Conservation (phyloP, 2,797 vertebrate genomes). For the Heliangelus exortis region DNA sequence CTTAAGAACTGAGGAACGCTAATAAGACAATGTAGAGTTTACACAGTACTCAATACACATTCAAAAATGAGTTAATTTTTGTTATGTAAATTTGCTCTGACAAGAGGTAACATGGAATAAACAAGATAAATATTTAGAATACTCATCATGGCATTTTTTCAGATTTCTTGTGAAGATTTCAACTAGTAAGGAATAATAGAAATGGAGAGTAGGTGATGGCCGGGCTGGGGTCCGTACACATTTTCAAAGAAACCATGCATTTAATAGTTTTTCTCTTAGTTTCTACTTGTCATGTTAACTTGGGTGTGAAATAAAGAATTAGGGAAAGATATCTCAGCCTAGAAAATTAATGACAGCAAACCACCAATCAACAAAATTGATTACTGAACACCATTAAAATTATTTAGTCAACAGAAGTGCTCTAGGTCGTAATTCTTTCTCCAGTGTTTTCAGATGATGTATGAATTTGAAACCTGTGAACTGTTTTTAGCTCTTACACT, state of each 20-base stretch:
- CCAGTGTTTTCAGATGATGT: not conserved
- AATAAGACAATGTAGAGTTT: not conserved
- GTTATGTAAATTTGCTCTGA: not conserved
- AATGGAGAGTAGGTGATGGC: fast-evolving
- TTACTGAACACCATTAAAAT: not conserved
- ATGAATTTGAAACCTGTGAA: fast-evolving
- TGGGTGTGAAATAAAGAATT: not conserved
- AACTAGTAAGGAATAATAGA: not conserved
- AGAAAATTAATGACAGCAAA: not conserved
- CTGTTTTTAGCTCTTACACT: not conserved
- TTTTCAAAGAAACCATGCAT: not conserved
- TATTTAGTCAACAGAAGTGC: not conserved
- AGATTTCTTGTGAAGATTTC: not conserved
- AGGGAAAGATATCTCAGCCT: not conserved
- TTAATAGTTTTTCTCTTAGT: not conserved
- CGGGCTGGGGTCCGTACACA: not conserved
- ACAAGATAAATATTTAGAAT: not conserved
- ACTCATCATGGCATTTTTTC: not conserved
- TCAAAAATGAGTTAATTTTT: not conserved
- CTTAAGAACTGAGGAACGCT: not conserved
- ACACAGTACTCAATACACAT: not conserved
- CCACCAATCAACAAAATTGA: not conserved
- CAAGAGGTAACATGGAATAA: not conserved
- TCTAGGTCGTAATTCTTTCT: not conserved
- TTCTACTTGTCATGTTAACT: not conserved